Evolutionary conservation across 2,113 vertebrate species (phyloP).

Genomic region (Zosterops pallidus): DNA sequence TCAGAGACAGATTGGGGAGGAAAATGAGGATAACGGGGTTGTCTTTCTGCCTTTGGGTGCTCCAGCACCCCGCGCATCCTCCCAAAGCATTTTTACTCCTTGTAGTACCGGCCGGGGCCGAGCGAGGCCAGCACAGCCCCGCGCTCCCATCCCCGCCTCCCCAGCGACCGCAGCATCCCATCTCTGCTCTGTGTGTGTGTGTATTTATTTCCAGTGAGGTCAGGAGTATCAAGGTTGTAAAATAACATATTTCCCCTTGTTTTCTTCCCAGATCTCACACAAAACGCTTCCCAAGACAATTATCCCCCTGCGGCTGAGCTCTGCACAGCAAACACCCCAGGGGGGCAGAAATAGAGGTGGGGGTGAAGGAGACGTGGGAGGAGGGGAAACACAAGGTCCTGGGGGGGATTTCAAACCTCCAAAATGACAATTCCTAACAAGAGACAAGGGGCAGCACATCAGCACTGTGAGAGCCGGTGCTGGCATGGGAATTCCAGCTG

Average conservation of each 20-base stretch:
- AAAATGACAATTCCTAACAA: neutral
- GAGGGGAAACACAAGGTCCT: neutral
- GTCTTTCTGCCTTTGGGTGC: fast-evolving
- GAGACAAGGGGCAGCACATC: neutral
- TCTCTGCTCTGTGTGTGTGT: neutral
- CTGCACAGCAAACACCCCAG: neutral
- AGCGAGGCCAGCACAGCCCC: slow-evolving; percentile 56
- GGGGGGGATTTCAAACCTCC: neutral
- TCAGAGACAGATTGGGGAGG: fast-evolving
- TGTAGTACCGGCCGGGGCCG: neutral
- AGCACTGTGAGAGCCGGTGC: fast-evolving
- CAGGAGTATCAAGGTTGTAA: slow-evolving; percentile 77
- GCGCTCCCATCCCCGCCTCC: neutral
- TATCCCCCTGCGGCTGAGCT: slow-evolving; percentile 41
- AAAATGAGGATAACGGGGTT: fast-evolving
- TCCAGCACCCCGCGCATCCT: neutral
- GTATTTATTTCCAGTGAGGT: slow-evolving; percentile 71
- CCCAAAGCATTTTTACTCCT: fast-evolving
- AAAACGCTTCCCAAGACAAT: slow-evolving; percentile 64
- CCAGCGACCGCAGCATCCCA: neutral
- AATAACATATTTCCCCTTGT: slow-evolving; percentile 75
- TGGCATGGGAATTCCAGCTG: fast-evolving
- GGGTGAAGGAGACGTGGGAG: neutral
- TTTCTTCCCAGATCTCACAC: slow-evolving; percentile 61
- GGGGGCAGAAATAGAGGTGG: neutral